phyloP scores from a whole-genome alignment of 2,113 vertebrate genomes.

The Brachionichthys hirsutus region DNA sequence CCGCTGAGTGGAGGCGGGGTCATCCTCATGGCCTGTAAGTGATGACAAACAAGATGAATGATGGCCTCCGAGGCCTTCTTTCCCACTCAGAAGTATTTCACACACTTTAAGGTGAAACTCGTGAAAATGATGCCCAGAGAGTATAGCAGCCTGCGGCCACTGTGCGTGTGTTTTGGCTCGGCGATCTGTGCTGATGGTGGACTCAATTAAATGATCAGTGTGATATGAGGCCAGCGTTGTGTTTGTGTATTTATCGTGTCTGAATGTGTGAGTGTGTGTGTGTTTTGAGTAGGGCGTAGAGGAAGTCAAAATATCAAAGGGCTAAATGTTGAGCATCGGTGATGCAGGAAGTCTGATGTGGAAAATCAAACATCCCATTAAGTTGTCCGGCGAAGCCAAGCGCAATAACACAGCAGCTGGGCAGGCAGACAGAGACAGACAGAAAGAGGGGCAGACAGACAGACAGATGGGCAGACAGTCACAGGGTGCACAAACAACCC shows the following conservation, averaged over 20 bases:
- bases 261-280: no score
- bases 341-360: slow-evolving; percentile 74
- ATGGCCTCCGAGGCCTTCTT: slow-evolving; percentile 13
- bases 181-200: slow-evolving; percentile 16
- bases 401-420: slow-evolving; percentile 78
- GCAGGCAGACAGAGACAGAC: no score
- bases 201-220: slow-evolving; percentile 40
- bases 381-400: slow-evolving; percentile 75
- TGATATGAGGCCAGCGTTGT: slow-evolving; percentile 49
- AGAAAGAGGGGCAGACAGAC: no score
- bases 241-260: slow-evolving; percentile 49
- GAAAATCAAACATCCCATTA: slow-evolving; percentile 82
- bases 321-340: slow-evolving; percentile 53
- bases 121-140: slow-evolving; percentile 14
- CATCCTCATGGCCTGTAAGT: slow-evolving; percentile 51
- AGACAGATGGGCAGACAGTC: slow-evolving; percentile 31
- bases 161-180: slow-evolving; percentile 38
- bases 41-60: slow-evolving; percentile 56
- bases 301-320: slow-evolving; percentile 57
- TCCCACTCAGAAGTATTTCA: slow-evolving; percentile 3
- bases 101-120: slow-evolving; percentile 2
- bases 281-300: slow-evolving; percentile 39
- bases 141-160: neutral
- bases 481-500: no score
- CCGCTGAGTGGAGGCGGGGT: slow-evolving; percentile 37